These are phyloP conservation scores for Rhagophthalmus giganteus DNA, from an alignment of 2,888 invertebrate genomes.

Conservation along the genomic window DNA sequence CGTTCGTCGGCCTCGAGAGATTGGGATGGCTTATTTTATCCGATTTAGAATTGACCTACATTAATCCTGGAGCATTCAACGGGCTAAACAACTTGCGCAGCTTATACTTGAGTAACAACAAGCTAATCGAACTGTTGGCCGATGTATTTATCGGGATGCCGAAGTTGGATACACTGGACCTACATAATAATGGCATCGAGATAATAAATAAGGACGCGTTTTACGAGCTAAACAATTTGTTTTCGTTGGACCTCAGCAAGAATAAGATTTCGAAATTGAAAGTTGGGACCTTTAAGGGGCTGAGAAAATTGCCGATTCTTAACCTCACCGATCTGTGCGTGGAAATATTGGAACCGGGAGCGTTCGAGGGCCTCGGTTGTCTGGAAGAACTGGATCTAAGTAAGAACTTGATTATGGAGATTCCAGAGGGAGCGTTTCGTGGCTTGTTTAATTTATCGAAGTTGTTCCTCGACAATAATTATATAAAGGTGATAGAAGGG, in stretches of 20 bases:
- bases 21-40: background rate
- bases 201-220: background rate
- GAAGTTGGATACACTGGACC: conserved; percentile 1
- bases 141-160: conserved; percentile 4
- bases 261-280: conserved; percentile 42
- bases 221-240: background rate
- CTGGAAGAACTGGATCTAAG: no score
- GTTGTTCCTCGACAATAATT: no score
- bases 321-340: conserved; percentile 42
- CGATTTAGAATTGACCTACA: background rate
- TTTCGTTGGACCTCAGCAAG: conserved; percentile 15
- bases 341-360: background rate
- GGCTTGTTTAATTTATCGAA: no score
- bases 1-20: conserved; percentile 1
- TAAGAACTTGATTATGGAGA: no score
- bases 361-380: conserved; percentile 4
- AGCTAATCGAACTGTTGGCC: background rate
- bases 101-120: background rate
- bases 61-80: background rate
- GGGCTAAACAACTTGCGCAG: conserved; percentile 1
- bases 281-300: conserved; percentile 42
- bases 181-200: conserved; percentile 1
- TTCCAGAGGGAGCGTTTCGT: no score
- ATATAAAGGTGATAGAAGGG: no score
- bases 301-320: conserved; percentile 42